phyloP scores from a whole-genome alignment of 1,140 invertebrate genomes.

The Chionoecetes opilio region DNA sequence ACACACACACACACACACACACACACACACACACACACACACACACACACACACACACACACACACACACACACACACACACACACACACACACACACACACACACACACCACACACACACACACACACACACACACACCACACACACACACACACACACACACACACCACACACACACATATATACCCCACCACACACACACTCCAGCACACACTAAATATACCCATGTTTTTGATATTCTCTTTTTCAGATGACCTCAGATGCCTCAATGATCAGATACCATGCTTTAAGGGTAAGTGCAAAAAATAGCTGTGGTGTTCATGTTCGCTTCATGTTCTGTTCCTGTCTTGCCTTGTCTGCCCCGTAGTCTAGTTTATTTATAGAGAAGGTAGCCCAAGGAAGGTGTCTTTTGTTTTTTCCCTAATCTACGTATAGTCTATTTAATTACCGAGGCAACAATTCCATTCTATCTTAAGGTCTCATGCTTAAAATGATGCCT shows the following conservation, averaged over 20 bases:
- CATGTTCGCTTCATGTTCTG: background rate
- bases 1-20: no score
- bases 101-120: no score
- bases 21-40: constrained; percentile 18
- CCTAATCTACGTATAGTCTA: no score
- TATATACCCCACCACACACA: background rate
- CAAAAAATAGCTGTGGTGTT: background rate
- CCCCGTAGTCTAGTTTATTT: no score
- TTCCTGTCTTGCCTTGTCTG: background rate
- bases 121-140: constrained; percentile 9
- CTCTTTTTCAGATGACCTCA: constrained; percentile 3
- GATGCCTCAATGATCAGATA: background rate
- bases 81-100: constrained; percentile 12
- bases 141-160: background rate
- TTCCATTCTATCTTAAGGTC: no score
- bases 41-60: background rate
- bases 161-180: background rate
- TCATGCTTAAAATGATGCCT: no score
- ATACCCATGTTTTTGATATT: background rate
- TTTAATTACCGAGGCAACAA: no score
- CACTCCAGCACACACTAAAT: background rate
- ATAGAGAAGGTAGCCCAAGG: no score
- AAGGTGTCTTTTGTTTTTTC: no score
- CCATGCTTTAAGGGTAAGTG: background rate
- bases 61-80: background rate